phyloP scores from a whole-genome alignment of 2,113 vertebrate species.

The Semnopithecus entellus region DNA sequence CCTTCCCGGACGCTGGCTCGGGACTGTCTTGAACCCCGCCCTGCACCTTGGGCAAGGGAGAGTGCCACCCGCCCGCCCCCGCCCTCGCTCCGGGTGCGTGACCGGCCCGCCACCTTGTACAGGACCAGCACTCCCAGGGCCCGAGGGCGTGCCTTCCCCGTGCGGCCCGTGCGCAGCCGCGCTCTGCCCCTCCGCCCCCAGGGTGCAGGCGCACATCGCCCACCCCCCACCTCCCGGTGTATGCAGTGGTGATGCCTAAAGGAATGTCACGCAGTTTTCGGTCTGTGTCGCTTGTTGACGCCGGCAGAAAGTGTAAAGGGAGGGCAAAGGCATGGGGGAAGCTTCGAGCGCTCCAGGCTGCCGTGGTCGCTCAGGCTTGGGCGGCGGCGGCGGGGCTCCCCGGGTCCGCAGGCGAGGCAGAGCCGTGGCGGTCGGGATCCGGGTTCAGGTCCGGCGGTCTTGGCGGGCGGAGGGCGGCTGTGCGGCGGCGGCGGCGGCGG shows the following conservation, averaged over 20 bases:
- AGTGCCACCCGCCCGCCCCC: background rate
- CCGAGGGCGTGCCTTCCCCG: slow-evolving; percentile 34
- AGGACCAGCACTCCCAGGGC: slow-evolving; percentile 4
- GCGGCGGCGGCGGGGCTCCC: background rate
- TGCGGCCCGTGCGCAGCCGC: background rate
- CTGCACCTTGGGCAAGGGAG: background rate
- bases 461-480: background rate
- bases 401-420: background rate
- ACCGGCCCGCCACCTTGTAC: slow-evolving; percentile 2
- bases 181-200: background rate
- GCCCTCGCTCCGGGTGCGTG: background rate
- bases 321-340: background rate
- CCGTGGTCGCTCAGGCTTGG: background rate
- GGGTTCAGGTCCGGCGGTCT: background rate
- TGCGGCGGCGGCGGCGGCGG: background rate
- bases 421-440: background rate
- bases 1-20: background rate
- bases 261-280: slow-evolving; percentile 44
- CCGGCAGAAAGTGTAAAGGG: background rate
- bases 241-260: slow-evolving; percentile 71
- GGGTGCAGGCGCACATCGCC: no score
- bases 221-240: background rate
- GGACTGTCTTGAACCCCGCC: slow-evolving; percentile 1
- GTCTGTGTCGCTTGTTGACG: slow-evolving; percentile 49
- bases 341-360: background rate